phyloP scores from a whole-genome alignment of 2,113 vertebrate genomes.

The Mustela nigripes region DNA sequence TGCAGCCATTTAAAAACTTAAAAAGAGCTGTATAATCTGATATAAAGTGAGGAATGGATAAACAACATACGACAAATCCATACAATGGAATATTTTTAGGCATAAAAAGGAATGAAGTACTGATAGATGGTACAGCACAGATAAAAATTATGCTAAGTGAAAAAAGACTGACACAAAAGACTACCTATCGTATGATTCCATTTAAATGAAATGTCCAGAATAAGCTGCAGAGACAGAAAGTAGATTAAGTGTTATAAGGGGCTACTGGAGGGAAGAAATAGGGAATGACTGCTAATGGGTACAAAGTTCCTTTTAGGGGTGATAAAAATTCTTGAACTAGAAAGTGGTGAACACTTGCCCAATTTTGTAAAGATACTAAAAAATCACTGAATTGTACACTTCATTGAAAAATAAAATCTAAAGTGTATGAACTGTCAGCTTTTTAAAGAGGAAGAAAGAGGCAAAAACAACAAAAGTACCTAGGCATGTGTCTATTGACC shows the following conservation, averaged over 20 bases:
- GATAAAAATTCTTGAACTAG: slow-evolving; percentile 2
- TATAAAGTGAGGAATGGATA: background rate
- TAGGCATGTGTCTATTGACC: background rate
- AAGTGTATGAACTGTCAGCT: background rate
- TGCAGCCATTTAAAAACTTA: background rate
- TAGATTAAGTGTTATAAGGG: background rate
- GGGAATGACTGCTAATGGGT: background rate
- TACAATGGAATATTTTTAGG: background rate
- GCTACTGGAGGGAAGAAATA: background rate
- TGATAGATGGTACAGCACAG: background rate
- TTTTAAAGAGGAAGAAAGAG: background rate
- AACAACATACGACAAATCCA: background rate
- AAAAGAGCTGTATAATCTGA: background rate
- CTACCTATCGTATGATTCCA: background rate
- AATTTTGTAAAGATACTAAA: background rate
- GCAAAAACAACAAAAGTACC: background rate
- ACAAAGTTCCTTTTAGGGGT: background rate
- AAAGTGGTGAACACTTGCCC: background rate
- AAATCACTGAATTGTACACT: background rate
- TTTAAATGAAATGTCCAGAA: background rate
- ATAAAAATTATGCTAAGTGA: background rate
- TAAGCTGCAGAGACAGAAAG: background rate
- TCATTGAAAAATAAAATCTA: slow-evolving; percentile 21
- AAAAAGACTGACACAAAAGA: background rate
- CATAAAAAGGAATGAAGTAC: background rate